Conservation (phyloP, 1,140 invertebrate species). For the Anastrepha ludens region DNA sequence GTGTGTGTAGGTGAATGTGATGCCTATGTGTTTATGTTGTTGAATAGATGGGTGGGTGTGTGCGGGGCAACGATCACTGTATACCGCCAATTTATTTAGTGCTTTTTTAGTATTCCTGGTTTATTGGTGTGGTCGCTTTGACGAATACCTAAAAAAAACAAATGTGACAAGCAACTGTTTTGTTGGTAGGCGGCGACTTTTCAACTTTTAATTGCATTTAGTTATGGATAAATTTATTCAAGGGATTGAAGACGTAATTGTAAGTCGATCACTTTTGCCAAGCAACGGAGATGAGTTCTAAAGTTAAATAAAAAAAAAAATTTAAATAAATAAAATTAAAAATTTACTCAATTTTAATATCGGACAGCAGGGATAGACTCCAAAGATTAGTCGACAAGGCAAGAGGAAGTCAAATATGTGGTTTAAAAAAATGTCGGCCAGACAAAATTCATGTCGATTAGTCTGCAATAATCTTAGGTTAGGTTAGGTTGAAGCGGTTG, state of each 20-base stretch:
- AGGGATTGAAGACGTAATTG: neutral
- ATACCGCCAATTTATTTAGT: neutral
- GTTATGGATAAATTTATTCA: neutral
- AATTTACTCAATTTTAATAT: too few species aligned
- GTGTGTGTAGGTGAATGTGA: neutral
- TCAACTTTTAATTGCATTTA: neutral
- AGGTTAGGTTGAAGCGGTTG: too few species aligned
- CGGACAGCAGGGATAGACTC: too few species aligned
- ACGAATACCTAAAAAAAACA: neutral
- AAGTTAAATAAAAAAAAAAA: too few species aligned
- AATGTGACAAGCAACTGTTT: neutral
- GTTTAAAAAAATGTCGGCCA: too few species aligned
- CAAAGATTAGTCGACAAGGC: too few species aligned
- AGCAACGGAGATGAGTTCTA: too few species aligned
- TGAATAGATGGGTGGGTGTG: neutral
- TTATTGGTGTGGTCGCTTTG: slow-evolving; percentile 40
- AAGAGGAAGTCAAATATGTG: too few species aligned
- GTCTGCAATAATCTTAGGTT: too few species aligned
- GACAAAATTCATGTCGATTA: too few species aligned
- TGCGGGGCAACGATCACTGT: neutral
- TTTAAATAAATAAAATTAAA: too few species aligned
- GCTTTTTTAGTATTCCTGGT: neutral
- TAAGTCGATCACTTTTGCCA: neutral
- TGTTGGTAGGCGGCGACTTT: neutral
- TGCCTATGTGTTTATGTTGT: neutral